Percentiles rank a stretch among this genome's conserved stretches.
Conservation (phyloP, 2,888 invertebrate species). For the Platerodrilus igneus region DNA sequence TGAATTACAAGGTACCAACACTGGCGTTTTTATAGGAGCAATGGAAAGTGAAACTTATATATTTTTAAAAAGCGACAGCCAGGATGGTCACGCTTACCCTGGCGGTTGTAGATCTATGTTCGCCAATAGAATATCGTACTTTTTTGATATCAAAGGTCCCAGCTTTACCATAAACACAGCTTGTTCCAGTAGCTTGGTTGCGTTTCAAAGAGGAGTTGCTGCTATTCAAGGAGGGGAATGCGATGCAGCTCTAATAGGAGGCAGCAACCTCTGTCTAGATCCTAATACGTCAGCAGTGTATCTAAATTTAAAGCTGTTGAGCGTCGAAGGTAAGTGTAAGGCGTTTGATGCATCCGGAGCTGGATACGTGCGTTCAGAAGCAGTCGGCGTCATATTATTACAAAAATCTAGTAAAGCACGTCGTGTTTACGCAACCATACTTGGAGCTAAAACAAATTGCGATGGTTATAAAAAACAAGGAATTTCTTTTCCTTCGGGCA, state of each 20-base stretch:
- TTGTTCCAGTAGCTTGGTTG: slow-evolving; percentile 91
- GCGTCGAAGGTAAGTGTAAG: slow-evolving; percentile 81
- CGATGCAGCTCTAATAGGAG: slow-evolving; percentile 94
- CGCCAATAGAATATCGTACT: slow-evolving; percentile 91
- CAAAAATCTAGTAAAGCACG: slow-evolving; percentile 58
- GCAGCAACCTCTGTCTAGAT: slow-evolving; percentile 84
- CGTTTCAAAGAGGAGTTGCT: slow-evolving; percentile 77
- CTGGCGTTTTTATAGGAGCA: no score
- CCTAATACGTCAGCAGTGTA: slow-evolving; percentile 58
- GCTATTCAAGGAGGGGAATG: slow-evolving; percentile 86
- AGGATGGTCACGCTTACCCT: slow-evolving; percentile 86
- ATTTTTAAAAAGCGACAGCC: slow-evolving; percentile 76
- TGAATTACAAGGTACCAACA: no score
- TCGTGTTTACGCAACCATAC: slow-evolving; percentile 53
- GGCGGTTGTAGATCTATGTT: slow-evolving; percentile 96
- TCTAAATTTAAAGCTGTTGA: slow-evolving; percentile 65
- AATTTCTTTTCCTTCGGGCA: no score
- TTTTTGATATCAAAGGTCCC: slow-evolving; percentile 93
- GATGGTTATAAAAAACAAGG: no score
- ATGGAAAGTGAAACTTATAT: slow-evolving; percentile 87
- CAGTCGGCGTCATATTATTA: slow-evolving; percentile 63
- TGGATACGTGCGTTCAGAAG: slow-evolving; percentile 82
- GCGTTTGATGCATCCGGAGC: slow-evolving; percentile 81
- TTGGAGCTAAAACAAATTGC: no score
- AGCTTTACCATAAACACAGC: slow-evolving; percentile 96